Evolutionary conservation across 1,140 invertebrate species (phyloP).

Genomic region (Drosophila punjabiensis): DNA sequence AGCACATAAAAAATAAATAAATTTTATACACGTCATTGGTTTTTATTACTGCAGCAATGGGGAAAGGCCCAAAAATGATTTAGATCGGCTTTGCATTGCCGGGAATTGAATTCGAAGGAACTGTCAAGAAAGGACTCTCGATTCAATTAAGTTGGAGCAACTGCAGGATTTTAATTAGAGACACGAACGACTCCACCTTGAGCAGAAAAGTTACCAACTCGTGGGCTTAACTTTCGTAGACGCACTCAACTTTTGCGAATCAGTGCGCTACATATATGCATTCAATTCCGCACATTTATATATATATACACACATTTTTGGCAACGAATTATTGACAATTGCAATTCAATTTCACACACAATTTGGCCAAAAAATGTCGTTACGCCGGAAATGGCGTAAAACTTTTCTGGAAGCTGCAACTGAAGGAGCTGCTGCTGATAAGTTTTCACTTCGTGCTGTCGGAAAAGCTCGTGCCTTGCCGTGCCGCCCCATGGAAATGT

Average conservation of each 20-base stretch:
- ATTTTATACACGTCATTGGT: conserved; percentile 79
- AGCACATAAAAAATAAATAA: conserved; percentile 83
- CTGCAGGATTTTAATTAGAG: conserved; percentile 42
- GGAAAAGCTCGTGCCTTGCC: conserved; percentile 30
- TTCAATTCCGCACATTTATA: conserved; percentile 18
- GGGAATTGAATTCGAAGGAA: background rate
- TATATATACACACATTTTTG: conserved; percentile 54
- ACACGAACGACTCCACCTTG: conserved; percentile 14
- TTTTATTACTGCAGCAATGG: conserved; percentile 79
- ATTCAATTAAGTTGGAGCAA: conserved; percentile 37
- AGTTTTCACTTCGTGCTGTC: conserved; percentile 52
- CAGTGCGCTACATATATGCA: conserved; percentile 52
- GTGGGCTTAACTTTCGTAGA: conserved; percentile 55
- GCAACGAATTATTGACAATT: conserved; percentile 82
- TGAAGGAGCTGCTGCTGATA: conserved; percentile 58
- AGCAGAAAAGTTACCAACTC: conserved; percentile 41
- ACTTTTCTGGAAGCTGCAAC: conserved; percentile 54
- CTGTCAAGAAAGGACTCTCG: background rate
- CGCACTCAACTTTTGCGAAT: conserved; percentile 65
- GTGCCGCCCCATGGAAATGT: conserved; percentile 60
- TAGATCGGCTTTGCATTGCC: conserved; percentile 36
- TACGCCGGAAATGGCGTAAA: conserved; percentile 69
- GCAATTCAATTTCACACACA: conserved; percentile 83
- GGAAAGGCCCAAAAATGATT: conserved; percentile 61
- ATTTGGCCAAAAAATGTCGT: conserved; percentile 76